A percentile compares a stretch with the other conserved stretches of the same genome.
phyloP scores from a whole-genome alignment of 1,140 invertebrate genomes.

The Drosophila hydei region DNA sequence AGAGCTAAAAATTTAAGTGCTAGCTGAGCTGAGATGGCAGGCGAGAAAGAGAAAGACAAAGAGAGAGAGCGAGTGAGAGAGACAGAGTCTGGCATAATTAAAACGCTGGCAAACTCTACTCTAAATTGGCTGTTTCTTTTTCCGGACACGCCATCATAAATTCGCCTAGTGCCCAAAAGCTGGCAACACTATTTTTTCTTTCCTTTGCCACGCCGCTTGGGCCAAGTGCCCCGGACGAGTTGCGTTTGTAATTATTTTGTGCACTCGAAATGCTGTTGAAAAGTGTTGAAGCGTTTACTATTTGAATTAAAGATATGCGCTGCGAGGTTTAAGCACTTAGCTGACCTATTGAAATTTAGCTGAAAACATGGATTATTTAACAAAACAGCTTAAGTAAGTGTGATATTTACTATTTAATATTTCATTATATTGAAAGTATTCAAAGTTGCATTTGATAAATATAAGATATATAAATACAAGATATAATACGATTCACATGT shows the following conservation, averaged over 20 bases:
- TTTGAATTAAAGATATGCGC: conserved; percentile 24
- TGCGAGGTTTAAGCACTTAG: background rate
- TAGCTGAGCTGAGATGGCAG: background rate
- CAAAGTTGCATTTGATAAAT: too few species aligned
- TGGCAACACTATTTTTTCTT: conserved; percentile 32
- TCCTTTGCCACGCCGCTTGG: conserved; percentile 40
- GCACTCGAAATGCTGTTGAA: conserved; percentile 47
- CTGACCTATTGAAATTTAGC: background rate
- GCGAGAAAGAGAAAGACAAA: background rate
- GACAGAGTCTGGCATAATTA: conserved; percentile 57
- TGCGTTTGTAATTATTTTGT: conserved; percentile 60
- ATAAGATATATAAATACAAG: too few species aligned
- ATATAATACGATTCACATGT: too few species aligned
- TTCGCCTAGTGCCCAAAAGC: conserved; percentile 51
- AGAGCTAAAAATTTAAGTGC: conserved; percentile 12
- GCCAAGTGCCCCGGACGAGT: conserved; percentile 49
- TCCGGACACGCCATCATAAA: conserved; percentile 43
- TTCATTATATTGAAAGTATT: too few species aligned
- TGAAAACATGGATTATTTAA: too few species aligned
- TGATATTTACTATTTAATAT: too few species aligned
- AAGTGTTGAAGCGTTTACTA: conserved; percentile 32
- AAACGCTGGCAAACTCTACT: conserved; percentile 50
- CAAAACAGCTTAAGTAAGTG: too few species aligned
- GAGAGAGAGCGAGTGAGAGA: conserved; percentile 3
- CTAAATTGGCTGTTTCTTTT: conserved; percentile 54